Conservation (phyloP, 1,140 invertebrate genomes). For the Zaprionus nigranus region DNA sequence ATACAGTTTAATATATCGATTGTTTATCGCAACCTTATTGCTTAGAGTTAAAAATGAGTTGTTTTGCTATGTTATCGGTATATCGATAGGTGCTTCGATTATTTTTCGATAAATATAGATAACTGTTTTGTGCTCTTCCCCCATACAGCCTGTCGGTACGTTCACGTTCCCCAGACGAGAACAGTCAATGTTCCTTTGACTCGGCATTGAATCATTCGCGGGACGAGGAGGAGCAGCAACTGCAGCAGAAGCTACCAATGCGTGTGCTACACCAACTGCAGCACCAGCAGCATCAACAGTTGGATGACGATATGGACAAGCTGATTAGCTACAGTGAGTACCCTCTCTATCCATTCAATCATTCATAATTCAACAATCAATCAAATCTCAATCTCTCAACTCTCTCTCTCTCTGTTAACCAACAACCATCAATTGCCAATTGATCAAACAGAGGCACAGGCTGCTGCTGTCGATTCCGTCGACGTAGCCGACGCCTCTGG, state of each 20-base stretch:
- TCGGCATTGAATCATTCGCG: slow-evolving; percentile 93
- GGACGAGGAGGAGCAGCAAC: slow-evolving; percentile 88
- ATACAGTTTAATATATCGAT: too few species aligned
- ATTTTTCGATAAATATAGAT: too few species aligned
- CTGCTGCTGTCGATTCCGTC: not conserved
- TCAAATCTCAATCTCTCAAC: not conserved
- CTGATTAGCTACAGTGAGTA: slow-evolving; percentile 72
- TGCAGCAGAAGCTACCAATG: slow-evolving; percentile 43
- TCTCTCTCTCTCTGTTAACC: not conserved
- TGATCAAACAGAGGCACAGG: not conserved
- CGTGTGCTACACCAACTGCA: slow-evolving; percentile 32
- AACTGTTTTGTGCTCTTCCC: too few species aligned
- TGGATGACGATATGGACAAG: slow-evolving; percentile 63
- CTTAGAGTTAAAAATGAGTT: too few species aligned
- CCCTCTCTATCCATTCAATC: not conserved
- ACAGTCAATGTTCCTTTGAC: slow-evolving; percentile 92
- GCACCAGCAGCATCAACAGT: slow-evolving; percentile 12
- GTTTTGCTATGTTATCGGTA: too few species aligned
- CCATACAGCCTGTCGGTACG: slow-evolving; percentile 86
- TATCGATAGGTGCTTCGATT: too few species aligned
- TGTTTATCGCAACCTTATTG: too few species aligned
- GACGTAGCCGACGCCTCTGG: not conserved
- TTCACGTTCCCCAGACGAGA: slow-evolving; percentile 88
- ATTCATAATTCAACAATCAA: slow-evolving; percentile 1
- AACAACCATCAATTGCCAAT: not conserved